These are phyloP conservation scores for Theodoxus fluviatilis DNA, from an alignment of 2,888 invertebrate species.

Conservation along the genomic window DNA sequence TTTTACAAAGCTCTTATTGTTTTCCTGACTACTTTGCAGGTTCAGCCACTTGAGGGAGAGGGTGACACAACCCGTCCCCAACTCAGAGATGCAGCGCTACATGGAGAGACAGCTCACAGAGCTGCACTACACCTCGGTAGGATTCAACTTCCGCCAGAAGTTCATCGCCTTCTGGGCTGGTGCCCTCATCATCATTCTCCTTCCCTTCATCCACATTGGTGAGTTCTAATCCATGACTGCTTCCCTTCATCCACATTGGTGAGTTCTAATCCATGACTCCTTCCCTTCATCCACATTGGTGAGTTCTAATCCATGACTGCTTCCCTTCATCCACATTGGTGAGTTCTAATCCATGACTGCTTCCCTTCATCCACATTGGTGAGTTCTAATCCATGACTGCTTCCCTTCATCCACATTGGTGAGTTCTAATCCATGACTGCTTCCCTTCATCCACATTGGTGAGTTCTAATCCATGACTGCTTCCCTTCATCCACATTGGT, in stretches of 20 bases:
- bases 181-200: slow-evolving; percentile 40
- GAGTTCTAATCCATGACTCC: too few species aligned
- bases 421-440: too few species aligned
- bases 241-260: not conserved
- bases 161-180: slow-evolving; percentile 46
- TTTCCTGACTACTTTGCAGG: too few species aligned
- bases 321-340: too few species aligned
- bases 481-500: too few species aligned
- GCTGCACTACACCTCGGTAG: slow-evolving; percentile 48
- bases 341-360: not conserved
- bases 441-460: not conserved
- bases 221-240: slow-evolving; percentile 24
- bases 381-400: too few species aligned
- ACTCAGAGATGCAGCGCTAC: slow-evolving; percentile 54
- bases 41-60: too few species aligned
- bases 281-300: slow-evolving; percentile 8
- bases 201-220: slow-evolving; percentile 63
- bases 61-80: too few species aligned
- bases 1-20: too few species aligned
- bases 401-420: not conserved
- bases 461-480: too few species aligned
- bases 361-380: not conserved
- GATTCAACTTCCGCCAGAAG: slow-evolving; percentile 52
- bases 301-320: too few species aligned
- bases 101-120: slow-evolving; percentile 50